A percentile compares a stretch with the other conserved stretches of the same genome.
Conservation (phyloP, 2,113 vertebrate genomes). For the Hyla sarda region DNA sequence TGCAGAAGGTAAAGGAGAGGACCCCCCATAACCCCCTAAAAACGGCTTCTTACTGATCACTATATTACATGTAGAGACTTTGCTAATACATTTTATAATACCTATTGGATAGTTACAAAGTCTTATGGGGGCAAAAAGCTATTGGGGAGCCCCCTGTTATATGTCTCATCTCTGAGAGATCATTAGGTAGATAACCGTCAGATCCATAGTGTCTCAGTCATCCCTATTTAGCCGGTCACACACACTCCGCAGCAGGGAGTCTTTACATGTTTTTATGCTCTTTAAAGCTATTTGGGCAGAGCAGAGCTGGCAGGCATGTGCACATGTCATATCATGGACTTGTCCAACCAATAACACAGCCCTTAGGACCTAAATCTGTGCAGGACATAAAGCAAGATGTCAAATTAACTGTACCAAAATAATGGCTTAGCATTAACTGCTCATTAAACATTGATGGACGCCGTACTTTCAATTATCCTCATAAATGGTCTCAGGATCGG, state of each 20-base stretch:
- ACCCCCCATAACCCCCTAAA: too few species aligned
- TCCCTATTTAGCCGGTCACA: constrained; percentile 54
- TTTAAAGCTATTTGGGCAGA: constrained; percentile 66
- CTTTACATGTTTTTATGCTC: constrained; percentile 65
- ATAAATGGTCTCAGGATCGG: constrained; percentile 67
- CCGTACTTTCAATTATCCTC: constrained; percentile 78
- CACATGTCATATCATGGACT: constrained; percentile 59
- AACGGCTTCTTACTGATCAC: too few species aligned
- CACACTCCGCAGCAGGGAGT: constrained; percentile 35
- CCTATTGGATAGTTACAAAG: too few species aligned
- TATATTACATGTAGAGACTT: too few species aligned
- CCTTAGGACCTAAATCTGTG: constrained; percentile 70
- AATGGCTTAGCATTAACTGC: constrained; percentile 78
- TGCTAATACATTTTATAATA: too few species aligned
- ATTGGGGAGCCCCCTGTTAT: too few species aligned
- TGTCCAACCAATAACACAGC: constrained; percentile 64
- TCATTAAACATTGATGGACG: constrained; percentile 84
- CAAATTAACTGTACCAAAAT: constrained; percentile 77
- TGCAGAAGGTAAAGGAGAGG: too few species aligned
- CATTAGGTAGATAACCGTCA: too few species aligned
- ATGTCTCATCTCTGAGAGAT: too few species aligned
- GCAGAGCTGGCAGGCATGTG: constrained; percentile 61
- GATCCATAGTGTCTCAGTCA: not conserved
- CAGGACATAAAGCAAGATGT: constrained; percentile 68
- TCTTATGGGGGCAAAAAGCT: too few species aligned